A percentile compares a stretch with the other conserved stretches of the same genome.
These are phyloP conservation scores for Crocidura indochinensis DNA, from an alignment of 2,797 vertebrate species.

Conservation along the genomic window DNA sequence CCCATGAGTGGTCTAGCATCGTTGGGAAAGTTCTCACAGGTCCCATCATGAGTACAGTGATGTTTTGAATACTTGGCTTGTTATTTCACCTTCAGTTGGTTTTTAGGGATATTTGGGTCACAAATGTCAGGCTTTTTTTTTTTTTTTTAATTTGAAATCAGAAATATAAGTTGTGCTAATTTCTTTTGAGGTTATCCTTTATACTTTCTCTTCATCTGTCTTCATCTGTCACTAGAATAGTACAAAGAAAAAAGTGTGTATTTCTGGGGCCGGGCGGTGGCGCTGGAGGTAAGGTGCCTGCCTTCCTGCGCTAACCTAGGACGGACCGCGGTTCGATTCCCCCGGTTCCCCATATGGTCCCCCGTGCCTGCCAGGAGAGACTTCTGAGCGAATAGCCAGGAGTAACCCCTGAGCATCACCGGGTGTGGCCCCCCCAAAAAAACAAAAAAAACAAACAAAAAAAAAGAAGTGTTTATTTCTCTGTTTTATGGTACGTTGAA, in stretches of 20 bases:
- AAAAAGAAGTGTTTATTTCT: too few species aligned
- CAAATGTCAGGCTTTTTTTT: constrained; percentile 22
- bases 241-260: not conserved
- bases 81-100: constrained; percentile 13
- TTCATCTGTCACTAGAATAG: not conserved
- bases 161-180: constrained; percentile 6
- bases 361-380: too few species aligned
- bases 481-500: not conserved
- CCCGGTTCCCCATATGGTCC: too few species aligned
- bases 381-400: too few species aligned
- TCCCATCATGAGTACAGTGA: not conserved
- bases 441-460: too few species aligned
- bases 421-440: too few species aligned
- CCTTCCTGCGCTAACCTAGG: too few species aligned
- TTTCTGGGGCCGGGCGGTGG: too few species aligned
- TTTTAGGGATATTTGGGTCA: constrained; percentile 4
- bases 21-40: not conserved
- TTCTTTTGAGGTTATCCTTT: not conserved
- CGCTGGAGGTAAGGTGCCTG: too few species aligned
- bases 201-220: not conserved
- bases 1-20: not conserved
- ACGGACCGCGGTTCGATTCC: too few species aligned
- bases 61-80: too few species aligned
- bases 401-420: too few species aligned
- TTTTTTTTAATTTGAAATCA: constrained; percentile 50